Conservation (phyloP, 2,888 invertebrate genomes). For the Junonia oenone region DNA sequence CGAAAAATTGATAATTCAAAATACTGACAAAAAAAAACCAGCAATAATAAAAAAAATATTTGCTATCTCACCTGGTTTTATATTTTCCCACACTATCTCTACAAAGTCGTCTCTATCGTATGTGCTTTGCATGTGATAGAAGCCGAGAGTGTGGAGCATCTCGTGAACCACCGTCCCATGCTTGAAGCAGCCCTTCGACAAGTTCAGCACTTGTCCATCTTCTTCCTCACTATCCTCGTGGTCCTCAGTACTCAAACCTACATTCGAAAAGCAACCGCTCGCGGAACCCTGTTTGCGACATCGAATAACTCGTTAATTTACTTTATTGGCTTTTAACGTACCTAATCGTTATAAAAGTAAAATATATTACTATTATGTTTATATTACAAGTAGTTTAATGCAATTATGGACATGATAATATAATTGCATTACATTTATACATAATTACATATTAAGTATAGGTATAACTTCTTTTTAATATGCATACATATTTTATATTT, state of each 20-base stretch:
- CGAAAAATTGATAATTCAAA: too few relatives aligned
- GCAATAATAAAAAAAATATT: too few relatives aligned
- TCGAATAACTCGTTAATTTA: not conserved
- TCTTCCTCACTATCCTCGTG: conserved; percentile 46
- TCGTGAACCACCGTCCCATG: conserved; percentile 87
- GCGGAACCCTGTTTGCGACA: conserved; percentile 82
- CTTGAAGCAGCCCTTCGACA: conserved; percentile 77
- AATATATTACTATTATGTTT: not conserved
- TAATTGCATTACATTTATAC: too few relatives aligned
- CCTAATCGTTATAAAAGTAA: not conserved
- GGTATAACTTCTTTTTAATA: too few relatives aligned
- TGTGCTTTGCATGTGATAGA: conserved; percentile 91
- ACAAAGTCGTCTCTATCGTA: conserved; percentile 88
- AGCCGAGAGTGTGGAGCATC: conserved; percentile 88
- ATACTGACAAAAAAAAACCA: too few relatives aligned
- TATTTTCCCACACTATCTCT: conserved; percentile 86
- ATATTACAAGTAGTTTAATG: too few relatives aligned
- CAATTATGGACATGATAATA: too few relatives aligned
- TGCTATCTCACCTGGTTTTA: conserved; percentile 76
- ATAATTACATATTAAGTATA: too few relatives aligned
- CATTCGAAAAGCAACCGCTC: conserved; percentile 73
- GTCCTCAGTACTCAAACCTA: conserved; percentile 54
- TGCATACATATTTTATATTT: too few relatives aligned
- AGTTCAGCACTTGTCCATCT: conserved; percentile 67
- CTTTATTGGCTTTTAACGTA: not conserved